Conservation (phyloP, 2,113 vertebrate genomes). For the Typhlomys cinereus region DNA sequence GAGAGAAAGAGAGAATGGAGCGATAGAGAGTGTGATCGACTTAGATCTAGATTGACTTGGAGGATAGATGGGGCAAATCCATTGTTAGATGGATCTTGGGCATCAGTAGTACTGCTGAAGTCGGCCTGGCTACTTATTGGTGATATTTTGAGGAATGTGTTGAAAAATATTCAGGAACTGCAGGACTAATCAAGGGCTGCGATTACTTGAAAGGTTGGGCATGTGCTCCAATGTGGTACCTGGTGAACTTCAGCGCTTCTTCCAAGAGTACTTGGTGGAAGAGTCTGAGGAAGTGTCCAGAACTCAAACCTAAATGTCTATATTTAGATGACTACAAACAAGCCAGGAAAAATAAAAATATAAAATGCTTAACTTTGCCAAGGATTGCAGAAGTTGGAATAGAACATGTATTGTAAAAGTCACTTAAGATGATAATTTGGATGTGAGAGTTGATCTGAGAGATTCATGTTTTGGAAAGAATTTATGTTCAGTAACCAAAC, state of each 20-base stretch:
- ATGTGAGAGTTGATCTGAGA: not conserved
- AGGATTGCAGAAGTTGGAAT: not conserved
- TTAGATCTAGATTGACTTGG: too few relatives aligned
- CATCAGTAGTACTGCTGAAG: not conserved
- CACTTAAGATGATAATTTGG: not conserved
- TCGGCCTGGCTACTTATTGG: not conserved
- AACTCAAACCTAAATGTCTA: not conserved
- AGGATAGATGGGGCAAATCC: not conserved
- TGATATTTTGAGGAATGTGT: not conserved
- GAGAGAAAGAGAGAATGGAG: not conserved
- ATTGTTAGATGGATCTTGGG: not conserved
- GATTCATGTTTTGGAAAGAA: not conserved
- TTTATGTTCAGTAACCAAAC: slow-evolving; percentile 47
- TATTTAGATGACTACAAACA: slow-evolving; percentile 1
- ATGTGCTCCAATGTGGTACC: not conserved
- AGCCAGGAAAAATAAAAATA: slow-evolving; percentile 44
- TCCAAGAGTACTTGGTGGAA: not conserved
- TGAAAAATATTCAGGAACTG: not conserved
- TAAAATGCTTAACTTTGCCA: slow-evolving; percentile 2
- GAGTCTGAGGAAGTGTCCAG: slow-evolving; percentile 3
- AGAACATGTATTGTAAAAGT: not conserved
- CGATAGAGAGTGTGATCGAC: too few relatives aligned
- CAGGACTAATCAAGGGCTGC: not conserved
- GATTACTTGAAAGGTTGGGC: not conserved
- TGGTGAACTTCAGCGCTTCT: not conserved